These are phyloP conservation scores for Balanococcus diminutus DNA, from an alignment of 2,888 invertebrate genomes.

Conservation along the genomic window DNA sequence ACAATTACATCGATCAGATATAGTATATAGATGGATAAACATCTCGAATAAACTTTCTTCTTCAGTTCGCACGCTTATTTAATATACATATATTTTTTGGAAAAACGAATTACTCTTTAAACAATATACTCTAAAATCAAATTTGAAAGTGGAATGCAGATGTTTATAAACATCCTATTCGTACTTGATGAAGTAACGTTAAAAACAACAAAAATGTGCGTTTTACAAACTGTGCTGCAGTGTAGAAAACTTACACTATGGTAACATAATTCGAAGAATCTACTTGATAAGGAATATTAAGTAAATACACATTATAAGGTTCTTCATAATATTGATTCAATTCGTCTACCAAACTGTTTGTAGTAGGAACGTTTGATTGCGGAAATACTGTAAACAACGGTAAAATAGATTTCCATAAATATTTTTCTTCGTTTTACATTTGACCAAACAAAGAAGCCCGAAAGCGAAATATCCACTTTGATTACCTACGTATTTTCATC, in stretches of 20 bases:
- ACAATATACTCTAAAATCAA: background rate
- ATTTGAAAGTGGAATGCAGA: background rate
- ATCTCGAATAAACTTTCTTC: background rate
- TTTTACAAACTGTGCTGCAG: background rate
- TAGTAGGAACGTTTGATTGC: background rate
- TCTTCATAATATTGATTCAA: slow-evolving; percentile 13
- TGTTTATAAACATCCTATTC: background rate
- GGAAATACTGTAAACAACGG: slow-evolving; percentile 6
- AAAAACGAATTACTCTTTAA: background rate
- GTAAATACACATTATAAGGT: slow-evolving; percentile 3
- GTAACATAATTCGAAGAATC: slow-evolving; percentile 14
- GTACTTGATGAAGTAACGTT: background rate
- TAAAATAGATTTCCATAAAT: background rate
- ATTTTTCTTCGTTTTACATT: background rate
- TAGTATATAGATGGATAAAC: background rate
- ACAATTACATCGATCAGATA: background rate
- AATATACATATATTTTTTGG: no score
- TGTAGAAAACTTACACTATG: background rate
- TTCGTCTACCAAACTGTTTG: background rate
- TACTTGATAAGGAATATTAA: slow-evolving; percentile 19
- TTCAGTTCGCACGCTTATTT: background rate
- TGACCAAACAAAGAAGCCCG: background rate
- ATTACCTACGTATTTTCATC: no score
- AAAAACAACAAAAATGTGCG: background rate
- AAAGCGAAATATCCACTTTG: background rate